phyloP scores from a whole-genome alignment of 2,113 vertebrate genomes.

The Pluvialis apricaria region DNA sequence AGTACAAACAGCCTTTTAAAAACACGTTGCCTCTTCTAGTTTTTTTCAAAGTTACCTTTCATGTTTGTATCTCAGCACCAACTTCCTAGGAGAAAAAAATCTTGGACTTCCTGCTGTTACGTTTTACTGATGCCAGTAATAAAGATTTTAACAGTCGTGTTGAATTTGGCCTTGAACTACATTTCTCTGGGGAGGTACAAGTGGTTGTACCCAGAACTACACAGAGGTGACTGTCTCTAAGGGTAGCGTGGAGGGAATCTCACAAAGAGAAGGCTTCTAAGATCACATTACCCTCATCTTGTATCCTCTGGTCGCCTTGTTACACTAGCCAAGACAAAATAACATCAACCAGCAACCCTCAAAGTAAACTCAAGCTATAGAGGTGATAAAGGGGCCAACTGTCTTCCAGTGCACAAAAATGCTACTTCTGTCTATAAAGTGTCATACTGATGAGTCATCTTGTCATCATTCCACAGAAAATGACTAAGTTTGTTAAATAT shows the following conservation, averaged over 20 bases:
- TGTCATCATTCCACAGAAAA: constrained; percentile 4
- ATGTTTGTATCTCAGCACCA: background rate
- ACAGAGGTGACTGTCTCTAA: background rate
- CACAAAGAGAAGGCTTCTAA: background rate
- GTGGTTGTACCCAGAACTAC: background rate
- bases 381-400: background rate
- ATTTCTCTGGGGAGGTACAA: background rate
- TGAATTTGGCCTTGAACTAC: background rate
- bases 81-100: background rate
- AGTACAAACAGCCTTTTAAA: background rate
- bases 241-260: background rate
- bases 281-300: accelerated
- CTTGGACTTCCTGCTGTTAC: background rate
- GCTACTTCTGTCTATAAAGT: background rate
- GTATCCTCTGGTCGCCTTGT: background rate
- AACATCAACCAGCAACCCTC: background rate
- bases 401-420: background rate
- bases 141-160: background rate
- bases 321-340: background rate
- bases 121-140: background rate
- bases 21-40: background rate
- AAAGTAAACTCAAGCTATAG: background rate
- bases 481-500: constrained; percentile 47
- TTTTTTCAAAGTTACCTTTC: background rate
- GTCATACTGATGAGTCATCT: background rate